Percentiles rank a stretch among this genome's conserved stretches.
phyloP scores from a whole-genome alignment of 2,888 invertebrate genomes.

The Orchesella flavescens region DNA sequence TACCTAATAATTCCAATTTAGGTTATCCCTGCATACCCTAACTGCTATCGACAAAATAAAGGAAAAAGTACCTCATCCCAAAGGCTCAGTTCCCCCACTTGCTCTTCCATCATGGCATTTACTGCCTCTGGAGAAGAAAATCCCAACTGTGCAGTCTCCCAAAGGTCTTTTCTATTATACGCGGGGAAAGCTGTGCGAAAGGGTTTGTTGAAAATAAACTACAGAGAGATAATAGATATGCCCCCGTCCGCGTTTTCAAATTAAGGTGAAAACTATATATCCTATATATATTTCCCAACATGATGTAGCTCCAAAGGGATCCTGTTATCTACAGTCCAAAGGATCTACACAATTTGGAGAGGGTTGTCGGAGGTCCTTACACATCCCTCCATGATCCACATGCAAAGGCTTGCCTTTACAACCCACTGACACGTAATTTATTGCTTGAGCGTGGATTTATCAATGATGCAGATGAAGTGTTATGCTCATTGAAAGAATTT shows the following conservation, averaged over 20 bases:
- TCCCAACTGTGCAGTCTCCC: slow-evolving; percentile 57
- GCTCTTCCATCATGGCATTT: slow-evolving; percentile 66
- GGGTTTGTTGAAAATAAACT: slow-evolving; percentile 13
- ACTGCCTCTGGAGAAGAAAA: slow-evolving; percentile 60
- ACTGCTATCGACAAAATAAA: slow-evolving; percentile 39
- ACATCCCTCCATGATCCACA: slow-evolving; percentile 67
- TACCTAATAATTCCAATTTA: background rate
- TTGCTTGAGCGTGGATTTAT: slow-evolving; percentile 62
- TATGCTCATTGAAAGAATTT: slow-evolving; percentile 63
- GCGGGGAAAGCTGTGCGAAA: slow-evolving; percentile 47
- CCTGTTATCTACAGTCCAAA: background rate
- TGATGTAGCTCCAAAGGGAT: slow-evolving; percentile 25
- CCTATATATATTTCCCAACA: background rate
- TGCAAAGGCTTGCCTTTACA: slow-evolving; percentile 42
- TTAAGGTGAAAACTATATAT: too few relatives aligned
- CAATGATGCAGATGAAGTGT: slow-evolving; percentile 62
- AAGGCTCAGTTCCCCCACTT: slow-evolving; percentile 62
- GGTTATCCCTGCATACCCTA: slow-evolving; percentile 26
- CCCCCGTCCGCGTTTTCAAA: too few relatives aligned
- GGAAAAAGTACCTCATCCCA: slow-evolving; percentile 46
- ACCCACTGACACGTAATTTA: slow-evolving; percentile 44
- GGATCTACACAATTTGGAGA: slow-evolving; percentile 52
- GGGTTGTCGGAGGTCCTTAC: slow-evolving; percentile 56
- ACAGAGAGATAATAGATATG: too few relatives aligned
- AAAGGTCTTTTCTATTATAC: slow-evolving; percentile 38